Evolutionary conservation across 2,113 vertebrate species (phyloP).

Genomic region (Mixornis gularis): DNA sequence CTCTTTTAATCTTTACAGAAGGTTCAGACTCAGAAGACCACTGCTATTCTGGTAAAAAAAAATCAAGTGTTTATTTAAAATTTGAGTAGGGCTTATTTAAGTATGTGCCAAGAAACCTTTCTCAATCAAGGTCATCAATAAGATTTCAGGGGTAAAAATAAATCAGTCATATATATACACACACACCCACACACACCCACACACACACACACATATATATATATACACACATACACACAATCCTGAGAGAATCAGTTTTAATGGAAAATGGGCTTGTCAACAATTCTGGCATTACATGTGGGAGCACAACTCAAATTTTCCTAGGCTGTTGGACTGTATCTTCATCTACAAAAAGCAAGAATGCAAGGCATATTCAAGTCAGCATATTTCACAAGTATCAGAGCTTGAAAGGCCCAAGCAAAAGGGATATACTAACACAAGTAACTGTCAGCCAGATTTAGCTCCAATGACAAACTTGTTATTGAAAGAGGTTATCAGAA

Average conservation of each 20-base stretch:
- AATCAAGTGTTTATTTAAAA: neutral
- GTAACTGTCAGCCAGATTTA: neutral
- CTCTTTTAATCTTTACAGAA: neutral
- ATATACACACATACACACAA: neutral
- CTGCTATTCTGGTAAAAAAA: neutral
- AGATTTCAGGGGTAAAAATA: neutral
- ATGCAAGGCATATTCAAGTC: neutral
- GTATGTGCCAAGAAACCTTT: neutral
- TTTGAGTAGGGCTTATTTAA: neutral
- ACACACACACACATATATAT: neutral
- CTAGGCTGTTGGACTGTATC: neutral
- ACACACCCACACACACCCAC: no score
- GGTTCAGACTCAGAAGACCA: neutral
- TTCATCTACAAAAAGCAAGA: neutral
- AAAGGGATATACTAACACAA: neutral
- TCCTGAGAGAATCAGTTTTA: neutral
- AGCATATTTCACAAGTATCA: neutral
- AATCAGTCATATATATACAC: no score
- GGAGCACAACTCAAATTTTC: neutral
- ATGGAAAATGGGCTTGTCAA: neutral
- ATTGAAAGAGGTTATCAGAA: neutral
- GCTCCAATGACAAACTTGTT: neutral
- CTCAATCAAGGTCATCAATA: neutral
- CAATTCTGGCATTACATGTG: neutral
- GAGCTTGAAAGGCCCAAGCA: neutral